Evolutionary conservation across 2,797 vertebrate genomes (phyloP).

Genomic region (Schizothorax lantsangensis): DNA sequence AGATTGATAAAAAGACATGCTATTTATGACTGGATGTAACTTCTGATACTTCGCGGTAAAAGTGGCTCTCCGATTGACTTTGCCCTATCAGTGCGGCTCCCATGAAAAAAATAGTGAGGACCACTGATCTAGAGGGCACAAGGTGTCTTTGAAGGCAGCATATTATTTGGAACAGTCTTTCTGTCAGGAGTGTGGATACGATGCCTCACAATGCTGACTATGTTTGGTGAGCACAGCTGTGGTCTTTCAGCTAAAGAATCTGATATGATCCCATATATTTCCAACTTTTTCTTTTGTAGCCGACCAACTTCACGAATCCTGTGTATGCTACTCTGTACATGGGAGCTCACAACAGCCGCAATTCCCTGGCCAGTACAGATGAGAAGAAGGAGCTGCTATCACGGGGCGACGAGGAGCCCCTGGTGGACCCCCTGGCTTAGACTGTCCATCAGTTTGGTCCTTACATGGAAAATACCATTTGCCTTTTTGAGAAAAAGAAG

Average conservation of each 20-base stretch:
- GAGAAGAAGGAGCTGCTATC: conserved; percentile 96
- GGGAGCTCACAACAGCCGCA: conserved; percentile 94
- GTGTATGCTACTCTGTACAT: conserved; percentile 98
- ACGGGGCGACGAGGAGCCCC: conserved; percentile 88
- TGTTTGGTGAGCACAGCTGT: too few relatives aligned
- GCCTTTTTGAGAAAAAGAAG: conserved; percentile 74
- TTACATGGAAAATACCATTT: conserved; percentile 68
- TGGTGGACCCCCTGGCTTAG: conserved; percentile 91
- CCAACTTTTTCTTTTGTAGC: conserved; percentile 72
- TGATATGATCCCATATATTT: background rate
- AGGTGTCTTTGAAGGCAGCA: too few relatives aligned
- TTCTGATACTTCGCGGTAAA: too few relatives aligned
- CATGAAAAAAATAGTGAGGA: too few relatives aligned
- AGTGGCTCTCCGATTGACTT: too few relatives aligned
- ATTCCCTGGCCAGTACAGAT: conserved; percentile 97
- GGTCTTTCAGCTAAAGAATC: too few relatives aligned
- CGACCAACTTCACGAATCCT: conserved; percentile 98
- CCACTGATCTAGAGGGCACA: background rate
- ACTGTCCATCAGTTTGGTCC: conserved; percentile 64
- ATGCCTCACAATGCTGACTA: background rate
- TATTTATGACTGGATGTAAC: too few relatives aligned
- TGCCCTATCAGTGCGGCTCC: too few relatives aligned
- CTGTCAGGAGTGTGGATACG: background rate
- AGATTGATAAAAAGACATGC: too few relatives aligned
- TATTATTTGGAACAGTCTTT: background rate